A percentile compares a stretch with the other conserved stretches of the same genome.
Evolutionary conservation across 2,888 invertebrate species (phyloP).

Genomic region (Pegoplata infirma): DNA sequence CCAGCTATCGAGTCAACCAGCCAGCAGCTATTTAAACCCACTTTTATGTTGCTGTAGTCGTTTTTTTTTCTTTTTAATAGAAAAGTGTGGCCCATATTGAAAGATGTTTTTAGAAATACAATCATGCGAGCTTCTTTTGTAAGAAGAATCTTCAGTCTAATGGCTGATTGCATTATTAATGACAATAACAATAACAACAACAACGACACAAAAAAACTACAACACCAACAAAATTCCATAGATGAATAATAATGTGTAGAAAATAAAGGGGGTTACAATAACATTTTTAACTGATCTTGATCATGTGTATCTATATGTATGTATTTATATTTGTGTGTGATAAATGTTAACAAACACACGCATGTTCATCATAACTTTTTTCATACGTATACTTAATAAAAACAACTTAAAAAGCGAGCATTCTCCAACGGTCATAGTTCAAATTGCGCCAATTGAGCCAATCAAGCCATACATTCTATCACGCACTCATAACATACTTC

Average conservation of each 20-base stretch:
- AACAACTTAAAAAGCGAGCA: conserved; percentile 11
- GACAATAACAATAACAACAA: not conserved
- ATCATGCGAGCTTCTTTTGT: conserved; percentile 49
- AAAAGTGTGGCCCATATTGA: conserved; percentile 22
- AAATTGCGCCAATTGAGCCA: conserved; percentile 78
- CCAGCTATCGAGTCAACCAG: conserved; percentile 8
- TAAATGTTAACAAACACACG: too few species aligned
- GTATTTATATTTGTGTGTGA: too few species aligned
- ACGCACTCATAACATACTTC: conserved; percentile 53
- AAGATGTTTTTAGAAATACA: conserved; percentile 25
- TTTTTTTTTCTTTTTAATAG: not conserved
- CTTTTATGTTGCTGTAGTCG: not conserved
- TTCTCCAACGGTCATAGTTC: conserved; percentile 75
- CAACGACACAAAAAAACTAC: too few species aligned
- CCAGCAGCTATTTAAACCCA: conserved; percentile 7
- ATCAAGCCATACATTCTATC: conserved; percentile 70
- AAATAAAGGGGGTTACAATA: not conserved
- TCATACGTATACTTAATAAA: not conserved
- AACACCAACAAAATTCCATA: not conserved
- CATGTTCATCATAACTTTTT: too few species aligned
- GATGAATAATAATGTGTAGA: not conserved
- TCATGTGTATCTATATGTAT: not conserved
- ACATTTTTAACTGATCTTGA: not conserved
- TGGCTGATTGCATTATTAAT: not conserved
- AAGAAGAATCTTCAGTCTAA: conserved; percentile 17